phyloP scores from a whole-genome alignment of 1,140 invertebrate species.

The Leptinotarsa lineolata region DNA sequence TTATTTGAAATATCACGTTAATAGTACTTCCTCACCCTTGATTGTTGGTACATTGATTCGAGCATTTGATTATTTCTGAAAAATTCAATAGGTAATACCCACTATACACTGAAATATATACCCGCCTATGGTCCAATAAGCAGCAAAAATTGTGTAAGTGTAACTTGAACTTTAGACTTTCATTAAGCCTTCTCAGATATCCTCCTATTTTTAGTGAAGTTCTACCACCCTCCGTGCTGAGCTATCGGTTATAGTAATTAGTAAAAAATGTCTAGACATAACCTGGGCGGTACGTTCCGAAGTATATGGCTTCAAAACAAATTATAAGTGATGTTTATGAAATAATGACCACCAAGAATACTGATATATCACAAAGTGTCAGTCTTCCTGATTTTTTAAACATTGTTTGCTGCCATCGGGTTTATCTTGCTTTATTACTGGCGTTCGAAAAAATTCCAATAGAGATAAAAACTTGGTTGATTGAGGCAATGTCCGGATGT shows the following conservation, averaged over 20 bases:
- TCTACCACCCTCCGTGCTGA: slow-evolving; percentile 22
- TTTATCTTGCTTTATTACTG: background rate
- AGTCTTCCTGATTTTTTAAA: background rate
- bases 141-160: background rate
- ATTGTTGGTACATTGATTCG: no score
- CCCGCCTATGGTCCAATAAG: background rate
- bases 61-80: no score
- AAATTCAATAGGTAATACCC: no score
- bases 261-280: slow-evolving; percentile 32
- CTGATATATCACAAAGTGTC: slow-evolving; percentile 5
- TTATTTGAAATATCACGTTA: no score
- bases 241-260: slow-evolving; percentile 24
- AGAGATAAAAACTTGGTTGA: no score
- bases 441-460: no score
- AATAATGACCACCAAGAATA: slow-evolving; percentile 1
- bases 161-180: background rate
- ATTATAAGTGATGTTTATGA: slow-evolving; percentile 4
- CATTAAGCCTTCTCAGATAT: slow-evolving; percentile 1
- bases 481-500: no score
- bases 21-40: no score
- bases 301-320: slow-evolving; percentile 6
- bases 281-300: slow-evolving; percentile 15
- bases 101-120: background rate
- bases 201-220: slow-evolving; percentile 27
- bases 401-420: background rate